Conservation (phyloP, 2,797 vertebrate genomes). For the Eulemur rubriventer region DNA sequence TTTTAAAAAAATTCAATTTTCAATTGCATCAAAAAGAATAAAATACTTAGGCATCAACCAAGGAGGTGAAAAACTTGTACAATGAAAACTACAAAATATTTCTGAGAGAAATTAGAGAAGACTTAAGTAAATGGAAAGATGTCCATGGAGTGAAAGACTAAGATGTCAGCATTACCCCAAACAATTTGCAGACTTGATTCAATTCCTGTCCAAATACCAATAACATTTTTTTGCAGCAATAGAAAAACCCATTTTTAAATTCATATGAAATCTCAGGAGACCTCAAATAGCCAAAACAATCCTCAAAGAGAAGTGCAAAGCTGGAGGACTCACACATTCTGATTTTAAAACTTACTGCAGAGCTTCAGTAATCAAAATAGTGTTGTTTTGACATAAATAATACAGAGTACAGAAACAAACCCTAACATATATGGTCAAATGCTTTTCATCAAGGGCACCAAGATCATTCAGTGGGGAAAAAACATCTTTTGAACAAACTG, state of each 20-base stretch:
- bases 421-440: not conserved
- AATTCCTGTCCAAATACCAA: not conserved
- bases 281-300: not conserved
- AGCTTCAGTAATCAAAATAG: not conserved
- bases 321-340: not conserved
- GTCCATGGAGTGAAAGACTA: not conserved
- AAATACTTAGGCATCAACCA: not conserved
- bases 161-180: not conserved
- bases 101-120: not conserved
- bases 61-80: not conserved
- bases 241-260: not conserved
- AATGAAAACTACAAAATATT: not conserved
- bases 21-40: not conserved
- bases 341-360: not conserved
- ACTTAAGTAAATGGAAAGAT: not conserved
- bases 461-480: not conserved
- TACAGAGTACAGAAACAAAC: not conserved
- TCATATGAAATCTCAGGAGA: not conserved
- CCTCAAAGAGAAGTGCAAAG: not conserved
- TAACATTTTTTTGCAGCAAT: not conserved
- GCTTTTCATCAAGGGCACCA: not conserved
- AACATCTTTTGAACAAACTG: not conserved
- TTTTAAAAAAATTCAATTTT: not conserved
- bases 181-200: not conserved
- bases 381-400: not conserved